Base-by-base conservation (phyloP, 2,888 invertebrate genomes). In the Andricus quercusramuli region DNA sequence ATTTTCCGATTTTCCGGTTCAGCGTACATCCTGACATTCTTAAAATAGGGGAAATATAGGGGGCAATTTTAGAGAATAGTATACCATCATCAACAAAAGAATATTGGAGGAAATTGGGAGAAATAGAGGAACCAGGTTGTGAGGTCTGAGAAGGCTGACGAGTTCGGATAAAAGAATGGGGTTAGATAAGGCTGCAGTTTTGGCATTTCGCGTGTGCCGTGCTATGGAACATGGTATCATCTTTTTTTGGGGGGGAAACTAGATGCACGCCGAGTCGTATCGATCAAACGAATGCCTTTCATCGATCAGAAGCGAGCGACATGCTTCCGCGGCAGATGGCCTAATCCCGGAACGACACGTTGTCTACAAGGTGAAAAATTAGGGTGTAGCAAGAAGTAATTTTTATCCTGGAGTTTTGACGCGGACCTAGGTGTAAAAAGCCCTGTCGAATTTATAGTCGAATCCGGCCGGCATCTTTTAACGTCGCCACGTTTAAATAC, bases 271-370 rank as follows among this genome's bases (percentile, higher is more conserved):
- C 74, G 32, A 29, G 29, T 5, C 32, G 74, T 74, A 74, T 74
- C 74, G 74, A 74, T 74, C 74, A 74, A 74, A 74, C 74, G 74
- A 37, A 74, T 32, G 74, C 56, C 47, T 74, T 56, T 74, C 56
- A 74, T 74, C 74, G 74, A 74, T 74, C 70, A 74, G 74, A 74
- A 32, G 32, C 32, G 6, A 74, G 51, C 56, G 70, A 51, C 70
- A 51, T 51, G 22, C 51, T 74, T 32, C 51, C 37, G 29, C 56
- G 74, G 56, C 74, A 74, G 74, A 74, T 56, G 74, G 74, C 37
- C 74, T 74, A 74, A 74, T 74, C 56, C 56, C 13, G 74, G 20
- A 74, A 59, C 56, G 56, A 74, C 74, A 74, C 74, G 59, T 74
- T 56, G 74, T 74, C 56, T 51, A 37, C 51, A n/a, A 32, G 20